Evolutionary conservation across 2,113 vertebrate genomes (phyloP).

Genomic region (Zosterops hypoxanthus): DNA sequence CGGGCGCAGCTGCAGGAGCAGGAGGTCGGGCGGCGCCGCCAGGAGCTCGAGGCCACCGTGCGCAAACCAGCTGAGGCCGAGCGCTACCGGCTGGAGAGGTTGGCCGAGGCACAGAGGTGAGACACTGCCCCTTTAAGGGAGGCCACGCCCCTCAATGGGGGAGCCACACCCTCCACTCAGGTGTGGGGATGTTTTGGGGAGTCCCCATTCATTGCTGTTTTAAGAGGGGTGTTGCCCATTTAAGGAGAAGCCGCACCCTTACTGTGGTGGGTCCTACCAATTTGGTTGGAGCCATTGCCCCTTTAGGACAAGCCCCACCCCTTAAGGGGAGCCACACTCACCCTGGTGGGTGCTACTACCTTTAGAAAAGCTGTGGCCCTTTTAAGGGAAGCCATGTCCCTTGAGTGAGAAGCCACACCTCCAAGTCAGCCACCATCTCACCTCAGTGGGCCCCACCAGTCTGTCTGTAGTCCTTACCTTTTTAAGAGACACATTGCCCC

Average conservation of each 20-base stretch:
- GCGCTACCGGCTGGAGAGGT: neutral
- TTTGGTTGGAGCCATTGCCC: too few species aligned
- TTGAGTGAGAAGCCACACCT: neutral
- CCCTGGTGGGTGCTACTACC: accelerated
- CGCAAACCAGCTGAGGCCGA: neutral
- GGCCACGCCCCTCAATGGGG: accelerated
- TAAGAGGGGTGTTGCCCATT: neutral
- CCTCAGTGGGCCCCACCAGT: too few species aligned
- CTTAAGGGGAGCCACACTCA: too few species aligned
- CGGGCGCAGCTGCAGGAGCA: neutral
- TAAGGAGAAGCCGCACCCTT: neutral
- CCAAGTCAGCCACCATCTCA: too few species aligned
- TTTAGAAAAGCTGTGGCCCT: accelerated
- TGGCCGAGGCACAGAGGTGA: neutral
- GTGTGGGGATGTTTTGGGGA: neutral
- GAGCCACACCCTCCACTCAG: accelerated
- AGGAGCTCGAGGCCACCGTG: neutral
- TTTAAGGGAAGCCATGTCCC: neutral
- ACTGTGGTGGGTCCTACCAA: too few species aligned
- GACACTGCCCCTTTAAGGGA: accelerated
- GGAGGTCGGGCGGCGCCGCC: neutral
- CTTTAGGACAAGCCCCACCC: too few species aligned
- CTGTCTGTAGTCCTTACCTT: accelerated
- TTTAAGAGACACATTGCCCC: neutral
- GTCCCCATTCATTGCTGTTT: neutral